Percentiles rank a stretch among this genome's conserved stretches.
Conservation (phyloP, 2,113 vertebrate genomes). For the Megaceryle maxima region DNA sequence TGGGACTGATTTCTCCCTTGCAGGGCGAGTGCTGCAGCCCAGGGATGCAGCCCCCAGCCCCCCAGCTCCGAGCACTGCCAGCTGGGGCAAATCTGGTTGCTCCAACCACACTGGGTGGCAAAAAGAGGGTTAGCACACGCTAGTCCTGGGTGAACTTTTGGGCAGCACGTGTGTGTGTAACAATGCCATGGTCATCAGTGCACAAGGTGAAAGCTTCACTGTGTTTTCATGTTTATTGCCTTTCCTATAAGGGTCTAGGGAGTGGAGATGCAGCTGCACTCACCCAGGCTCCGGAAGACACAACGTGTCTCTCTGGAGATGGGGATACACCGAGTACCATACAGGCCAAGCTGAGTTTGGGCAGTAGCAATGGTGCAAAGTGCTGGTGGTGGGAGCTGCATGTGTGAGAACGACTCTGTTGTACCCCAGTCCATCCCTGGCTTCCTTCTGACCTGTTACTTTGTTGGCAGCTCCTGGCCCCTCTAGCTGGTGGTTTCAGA, state of each 20-base stretch:
- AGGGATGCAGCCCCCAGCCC: rapidly evolving
- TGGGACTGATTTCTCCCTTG: neutral
- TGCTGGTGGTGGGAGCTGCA: rapidly evolving
- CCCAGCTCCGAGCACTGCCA: rapidly evolving
- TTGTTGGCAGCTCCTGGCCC: neutral
- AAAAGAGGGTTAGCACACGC: rapidly evolving
- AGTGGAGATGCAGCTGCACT: neutral
- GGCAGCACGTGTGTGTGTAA: neutral
- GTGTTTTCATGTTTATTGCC: neutral
- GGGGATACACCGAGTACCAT: neutral
- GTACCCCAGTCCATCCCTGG: neutral
- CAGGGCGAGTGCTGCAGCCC: neutral
- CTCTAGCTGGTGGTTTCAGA: neutral
- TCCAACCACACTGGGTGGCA: rapidly evolving
- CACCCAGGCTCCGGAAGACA: rapidly evolving
- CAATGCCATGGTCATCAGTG: rapidly evolving
- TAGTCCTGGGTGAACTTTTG: neutral
- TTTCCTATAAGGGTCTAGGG: neutral
- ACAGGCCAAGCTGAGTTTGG: neutral
- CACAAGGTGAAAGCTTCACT: rapidly evolving
- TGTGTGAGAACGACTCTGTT: neutral
- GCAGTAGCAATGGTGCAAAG: neutral
- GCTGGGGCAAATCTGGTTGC: too few relatives aligned
- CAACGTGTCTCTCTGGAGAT: rapidly evolving
- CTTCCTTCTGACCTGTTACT: neutral